Evolutionary conservation across 2,888 invertebrate species (phyloP).

Genomic region (Sinotaia quadrata): DNA sequence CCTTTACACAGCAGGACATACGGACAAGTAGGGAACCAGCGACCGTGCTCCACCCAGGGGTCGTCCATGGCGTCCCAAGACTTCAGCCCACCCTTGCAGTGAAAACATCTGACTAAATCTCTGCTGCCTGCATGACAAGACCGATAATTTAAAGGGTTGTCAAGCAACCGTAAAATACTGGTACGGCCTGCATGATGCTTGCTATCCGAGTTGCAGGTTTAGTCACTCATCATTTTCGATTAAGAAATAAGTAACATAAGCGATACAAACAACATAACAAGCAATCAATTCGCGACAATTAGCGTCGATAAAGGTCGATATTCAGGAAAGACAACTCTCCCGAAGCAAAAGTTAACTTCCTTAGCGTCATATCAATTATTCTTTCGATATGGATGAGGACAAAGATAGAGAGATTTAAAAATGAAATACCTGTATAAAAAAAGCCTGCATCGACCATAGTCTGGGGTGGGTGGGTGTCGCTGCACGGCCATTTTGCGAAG

Average conservation of each 20-base stretch:
- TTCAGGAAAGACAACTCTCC: slow-evolving; percentile 13
- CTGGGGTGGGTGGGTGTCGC: slow-evolving; percentile 13
- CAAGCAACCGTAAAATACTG: no score
- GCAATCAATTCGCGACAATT: no score
- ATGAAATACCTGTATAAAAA: slow-evolving; percentile 28
- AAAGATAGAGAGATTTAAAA: slow-evolving; percentile 7
- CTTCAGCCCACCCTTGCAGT: slow-evolving; percentile 37
- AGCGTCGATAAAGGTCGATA: neutral
- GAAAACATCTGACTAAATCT: slow-evolving; percentile 38
- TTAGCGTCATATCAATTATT: slow-evolving; percentile 2
- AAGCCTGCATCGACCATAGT: slow-evolving; percentile 28
- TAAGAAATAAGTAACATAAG: no score
- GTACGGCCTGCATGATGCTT: no score
- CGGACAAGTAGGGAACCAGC: slow-evolving; percentile 36
- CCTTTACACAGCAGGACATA: slow-evolving; percentile 33
- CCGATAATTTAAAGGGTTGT: no score
- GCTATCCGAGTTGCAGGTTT: no score
- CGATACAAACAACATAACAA: no score
- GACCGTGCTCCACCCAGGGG: slow-evolving; percentile 37
- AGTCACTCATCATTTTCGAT: no score
- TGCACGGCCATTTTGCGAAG: slow-evolving; percentile 17
- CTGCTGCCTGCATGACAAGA: slow-evolving; percentile 26
- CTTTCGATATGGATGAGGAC: slow-evolving; percentile 1
- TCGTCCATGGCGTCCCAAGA: slow-evolving; percentile 32
- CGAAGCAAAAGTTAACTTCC: no score